phyloP scores from a whole-genome alignment of 2,797 vertebrate genomes.

The Todus mexicanus region DNA sequence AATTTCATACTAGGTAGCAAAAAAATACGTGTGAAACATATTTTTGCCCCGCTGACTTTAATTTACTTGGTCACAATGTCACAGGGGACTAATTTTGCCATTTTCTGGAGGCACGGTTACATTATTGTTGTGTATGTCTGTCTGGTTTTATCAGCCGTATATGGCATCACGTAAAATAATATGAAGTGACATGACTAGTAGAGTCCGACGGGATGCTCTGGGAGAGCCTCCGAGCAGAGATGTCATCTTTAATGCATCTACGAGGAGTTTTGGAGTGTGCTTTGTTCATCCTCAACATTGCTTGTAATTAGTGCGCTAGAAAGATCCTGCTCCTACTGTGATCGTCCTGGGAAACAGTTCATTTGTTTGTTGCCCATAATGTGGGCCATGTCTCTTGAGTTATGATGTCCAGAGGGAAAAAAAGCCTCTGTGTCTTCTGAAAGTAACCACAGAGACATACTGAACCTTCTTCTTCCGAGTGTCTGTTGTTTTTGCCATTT shows the following conservation, averaged over 20 bases:
- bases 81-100: slow-evolving; percentile 28
- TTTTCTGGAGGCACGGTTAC: slow-evolving; percentile 22
- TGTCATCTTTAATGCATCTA: slow-evolving; percentile 43
- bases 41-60: background rate
- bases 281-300: slow-evolving; percentile 7
- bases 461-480: background rate
- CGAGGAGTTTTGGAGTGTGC: background rate
- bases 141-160: background rate
- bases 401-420: background rate
- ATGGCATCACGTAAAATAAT: background rate
- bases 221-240: slow-evolving; percentile 14
- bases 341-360: background rate
- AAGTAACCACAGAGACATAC: background rate
- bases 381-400: background rate
- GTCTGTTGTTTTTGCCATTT: background rate
- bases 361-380: background rate
- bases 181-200: slow-evolving; percentile 8
- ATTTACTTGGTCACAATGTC: slow-evolving; percentile 41
- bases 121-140: slow-evolving; percentile 18
- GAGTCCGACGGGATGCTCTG: background rate
- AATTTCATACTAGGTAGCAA: background rate
- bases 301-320: background rate
- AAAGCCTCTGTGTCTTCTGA: background rate
- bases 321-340: background rate
- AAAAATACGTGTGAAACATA: background rate